Evolutionary conservation across 2,888 invertebrate genomes (phyloP).

Genomic region (Eupithecia exiguata): DNA sequence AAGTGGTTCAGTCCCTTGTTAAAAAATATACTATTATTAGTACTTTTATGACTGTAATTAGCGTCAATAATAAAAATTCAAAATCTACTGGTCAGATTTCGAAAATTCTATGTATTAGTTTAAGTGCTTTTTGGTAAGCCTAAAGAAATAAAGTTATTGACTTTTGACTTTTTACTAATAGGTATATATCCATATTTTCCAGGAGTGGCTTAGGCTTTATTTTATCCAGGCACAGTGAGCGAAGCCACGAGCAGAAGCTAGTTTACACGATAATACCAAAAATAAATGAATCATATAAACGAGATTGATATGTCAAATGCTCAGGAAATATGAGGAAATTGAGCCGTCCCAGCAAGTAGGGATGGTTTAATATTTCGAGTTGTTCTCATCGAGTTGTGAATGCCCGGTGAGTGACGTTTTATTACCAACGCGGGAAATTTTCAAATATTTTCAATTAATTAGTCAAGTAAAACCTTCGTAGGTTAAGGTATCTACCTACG

Average conservation of each 20-base stretch:
- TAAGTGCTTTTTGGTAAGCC: no score
- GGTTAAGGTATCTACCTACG: not conserved
- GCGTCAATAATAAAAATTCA: no score
- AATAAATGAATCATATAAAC: not conserved
- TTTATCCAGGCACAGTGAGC: not conserved
- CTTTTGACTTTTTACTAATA: not conserved
- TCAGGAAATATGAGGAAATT: constrained; percentile 25
- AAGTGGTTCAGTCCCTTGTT: no score
- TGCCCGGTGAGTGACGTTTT: constrained; percentile 16
- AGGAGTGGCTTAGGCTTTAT: not conserved
- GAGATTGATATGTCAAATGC: constrained; percentile 27
- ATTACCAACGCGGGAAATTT: not conserved
- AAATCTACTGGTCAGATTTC: no score
- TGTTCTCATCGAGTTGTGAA: constrained; percentile 8
- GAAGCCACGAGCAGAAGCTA: not conserved
- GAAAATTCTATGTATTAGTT: no score
- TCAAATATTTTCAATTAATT: not conserved
- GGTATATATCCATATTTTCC: not conserved
- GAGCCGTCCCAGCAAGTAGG: constrained; percentile 16
- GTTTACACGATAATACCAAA: constrained; percentile 6
- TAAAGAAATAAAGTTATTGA: no score
- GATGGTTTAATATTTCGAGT: constrained; percentile 29
- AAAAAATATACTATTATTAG: no score
- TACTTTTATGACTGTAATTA: no score
- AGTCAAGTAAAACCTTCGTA: not conserved